A percentile compares a stretch with the other conserved stretches of the same genome.
phyloP scores from a whole-genome alignment of 2,797 vertebrate species.

The Oreonectes daqikongensis region DNA sequence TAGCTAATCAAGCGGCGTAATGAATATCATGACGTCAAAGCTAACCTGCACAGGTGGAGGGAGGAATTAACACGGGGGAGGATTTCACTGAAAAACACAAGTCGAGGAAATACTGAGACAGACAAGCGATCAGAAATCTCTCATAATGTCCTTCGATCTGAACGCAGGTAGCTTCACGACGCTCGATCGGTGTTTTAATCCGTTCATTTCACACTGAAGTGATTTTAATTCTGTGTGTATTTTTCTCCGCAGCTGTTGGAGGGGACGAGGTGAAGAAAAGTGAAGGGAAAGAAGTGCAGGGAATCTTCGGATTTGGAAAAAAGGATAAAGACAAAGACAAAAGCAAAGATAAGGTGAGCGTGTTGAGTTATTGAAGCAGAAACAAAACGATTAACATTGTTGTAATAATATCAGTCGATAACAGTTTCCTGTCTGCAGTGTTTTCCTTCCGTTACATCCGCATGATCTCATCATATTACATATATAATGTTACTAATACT shows the following conservation, averaged over 20 bases:
- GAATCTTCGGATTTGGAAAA: neutral
- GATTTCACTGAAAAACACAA: neutral
- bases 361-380: neutral
- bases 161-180: neutral
- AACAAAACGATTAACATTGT: too few species aligned
- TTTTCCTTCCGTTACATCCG: too few species aligned
- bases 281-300: neutral
- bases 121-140: neutral
- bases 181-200: neutral
- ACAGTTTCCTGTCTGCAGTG: too few species aligned
- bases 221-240: neutral
- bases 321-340: neutral
- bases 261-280: neutral
- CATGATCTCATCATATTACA: too few species aligned
- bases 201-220: neutral
- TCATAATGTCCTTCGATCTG: neutral
- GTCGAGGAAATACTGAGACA: neutral
- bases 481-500: too few species aligned
- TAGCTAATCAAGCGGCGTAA: neutral
- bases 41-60: neutral
- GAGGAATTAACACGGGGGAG: too few species aligned
- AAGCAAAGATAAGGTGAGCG: neutral
- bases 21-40: neutral
- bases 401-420: too few species aligned
- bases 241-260: neutral